Percentiles rank a stretch among this genome's conserved stretches.
Evolutionary conservation across 2,797 vertebrate species (phyloP).

Genomic region (Cetoscarus ocellatus): DNA sequence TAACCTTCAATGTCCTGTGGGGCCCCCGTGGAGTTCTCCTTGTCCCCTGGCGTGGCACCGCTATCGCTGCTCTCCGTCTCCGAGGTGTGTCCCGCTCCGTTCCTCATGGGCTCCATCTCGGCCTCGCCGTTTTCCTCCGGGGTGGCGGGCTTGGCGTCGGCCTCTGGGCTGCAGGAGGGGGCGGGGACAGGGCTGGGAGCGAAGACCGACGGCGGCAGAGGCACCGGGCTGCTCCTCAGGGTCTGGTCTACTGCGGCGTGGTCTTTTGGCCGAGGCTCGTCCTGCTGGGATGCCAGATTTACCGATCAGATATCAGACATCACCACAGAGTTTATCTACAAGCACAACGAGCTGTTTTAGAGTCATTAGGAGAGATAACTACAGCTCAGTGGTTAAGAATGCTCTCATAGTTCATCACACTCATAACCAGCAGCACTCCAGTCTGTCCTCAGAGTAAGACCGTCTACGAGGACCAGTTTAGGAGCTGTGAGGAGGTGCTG

Average conservation of each 20-base stretch:
- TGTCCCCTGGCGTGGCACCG: conserved; percentile 79
- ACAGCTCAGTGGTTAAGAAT: not conserved
- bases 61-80: conserved; percentile 89
- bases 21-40: conserved; percentile 82
- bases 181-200: conserved; percentile 38
- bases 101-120: conserved; percentile 87
- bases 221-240: conserved; percentile 72
- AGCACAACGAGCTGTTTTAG: not conserved
- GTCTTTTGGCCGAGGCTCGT: conserved; percentile 83
- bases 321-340: not conserved
- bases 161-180: conserved; percentile 61
- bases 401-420: not conserved
- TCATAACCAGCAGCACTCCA: not conserved
- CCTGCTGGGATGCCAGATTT: conserved; percentile 52
- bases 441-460: not conserved
- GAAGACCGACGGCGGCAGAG: conserved; percentile 55
- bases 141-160: conserved; percentile 72
- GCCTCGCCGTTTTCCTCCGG: conserved; percentile 92
- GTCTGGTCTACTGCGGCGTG: conserved; percentile 82
- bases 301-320: not conserved
- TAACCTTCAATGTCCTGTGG: conserved; percentile 87
- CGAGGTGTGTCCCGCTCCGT: conserved; percentile 88
- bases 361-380: not conserved
- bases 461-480: not conserved
- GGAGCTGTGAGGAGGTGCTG: not conserved